A percentile compares a stretch with the other conserved stretches of the same genome.
These are phyloP conservation scores for Drosophila setosimentum DNA, from an alignment of 2,888 invertebrate species.

Conservation along the genomic window DNA sequence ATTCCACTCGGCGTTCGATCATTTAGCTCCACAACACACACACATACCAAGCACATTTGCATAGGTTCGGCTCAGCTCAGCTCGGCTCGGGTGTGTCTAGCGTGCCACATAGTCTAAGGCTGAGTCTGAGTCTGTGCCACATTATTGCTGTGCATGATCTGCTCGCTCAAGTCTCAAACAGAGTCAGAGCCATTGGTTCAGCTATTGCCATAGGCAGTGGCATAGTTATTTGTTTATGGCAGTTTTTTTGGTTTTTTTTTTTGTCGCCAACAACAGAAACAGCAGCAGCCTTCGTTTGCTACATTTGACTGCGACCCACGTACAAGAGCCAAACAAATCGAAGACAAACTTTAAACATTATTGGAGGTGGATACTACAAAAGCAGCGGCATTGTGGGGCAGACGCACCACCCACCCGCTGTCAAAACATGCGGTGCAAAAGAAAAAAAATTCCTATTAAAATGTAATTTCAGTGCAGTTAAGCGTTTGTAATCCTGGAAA, in stretches of 20 bases:
- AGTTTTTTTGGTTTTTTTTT: constrained; percentile 43
- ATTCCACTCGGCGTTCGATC: constrained; percentile 50
- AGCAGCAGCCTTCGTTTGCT: constrained; percentile 50
- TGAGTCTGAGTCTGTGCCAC: constrained; percentile 22
- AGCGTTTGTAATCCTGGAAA: constrained; percentile 1
- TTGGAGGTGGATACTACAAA: constrained; percentile 27
- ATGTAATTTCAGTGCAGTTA: constrained; percentile 15
- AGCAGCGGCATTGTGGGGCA: constrained; percentile 8
- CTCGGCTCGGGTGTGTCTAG: constrained; percentile 52
- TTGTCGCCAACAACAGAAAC: constrained; percentile 38
- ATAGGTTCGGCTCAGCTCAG: constrained; percentile 19
- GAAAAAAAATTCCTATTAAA: constrained; percentile 23
- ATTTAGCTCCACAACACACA: constrained; percentile 15
- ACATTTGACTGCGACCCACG: constrained; percentile 67
- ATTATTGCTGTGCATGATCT: constrained; percentile 62
- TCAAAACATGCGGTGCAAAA: constrained; percentile 12
- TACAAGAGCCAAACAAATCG: constrained; percentile 75
- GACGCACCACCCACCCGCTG: constrained; percentile 46
- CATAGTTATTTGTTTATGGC: constrained; percentile 65
- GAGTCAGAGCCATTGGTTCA: constrained; percentile 10
- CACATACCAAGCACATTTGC: constrained; percentile 9
- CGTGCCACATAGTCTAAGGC: constrained; percentile 42
- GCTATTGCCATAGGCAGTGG: constrained; percentile 59
- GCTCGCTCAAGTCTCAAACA: constrained; percentile 44
- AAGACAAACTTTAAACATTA: constrained; percentile 72